Evolutionary conservation across 2,113 vertebrate species (phyloP), one percentile per base, ranked within the genome.

Genomic region (Melanocharis versteri): DNA sequence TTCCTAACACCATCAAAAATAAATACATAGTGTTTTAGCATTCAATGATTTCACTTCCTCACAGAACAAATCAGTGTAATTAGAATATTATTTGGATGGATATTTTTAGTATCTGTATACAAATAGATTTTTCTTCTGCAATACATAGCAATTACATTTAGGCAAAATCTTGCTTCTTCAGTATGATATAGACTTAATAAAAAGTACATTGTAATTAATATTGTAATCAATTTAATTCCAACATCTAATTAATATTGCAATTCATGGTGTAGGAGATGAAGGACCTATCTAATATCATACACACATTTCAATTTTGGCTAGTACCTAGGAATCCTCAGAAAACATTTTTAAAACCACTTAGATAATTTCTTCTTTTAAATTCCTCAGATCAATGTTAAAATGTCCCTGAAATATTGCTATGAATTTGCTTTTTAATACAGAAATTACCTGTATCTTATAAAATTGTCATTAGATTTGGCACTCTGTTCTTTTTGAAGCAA

Each of bases 121-220:
- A 83, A 83, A 95, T 45, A 85, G 28, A 89, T 94, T 93, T 83
- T 78, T 72, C 60, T 90, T 87, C 57, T 91, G 82, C 62, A 93
- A 95, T 80, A 81, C n/a, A 45, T 19, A 33, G 26, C 44, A 66
- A 69, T 82, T 85, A 83, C 50, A 73, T 93, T 95, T 65, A 60
- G 54, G 31, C 62, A 83, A 84, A 65, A 64, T 42, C 37, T 62
- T 81, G 39, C 72, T 93, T 86, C 69, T 81, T 94, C 72, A 85
- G 22, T 82, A 70, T 65, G 48, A 87, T 78, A 71, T 3, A 89
- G 69, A n/a, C 21, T 53, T 79, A 73, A 73, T 57, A 80, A 57
- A 93, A 90, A 93, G 23, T 45, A 80, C 16, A 54, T 56, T 90
- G 50, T 62, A 93, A 95, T 85, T 65, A 87, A 75, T 87, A 75